Conservation (phyloP, 2,888 invertebrate genomes). For the Abrostola triplasia region DNA sequence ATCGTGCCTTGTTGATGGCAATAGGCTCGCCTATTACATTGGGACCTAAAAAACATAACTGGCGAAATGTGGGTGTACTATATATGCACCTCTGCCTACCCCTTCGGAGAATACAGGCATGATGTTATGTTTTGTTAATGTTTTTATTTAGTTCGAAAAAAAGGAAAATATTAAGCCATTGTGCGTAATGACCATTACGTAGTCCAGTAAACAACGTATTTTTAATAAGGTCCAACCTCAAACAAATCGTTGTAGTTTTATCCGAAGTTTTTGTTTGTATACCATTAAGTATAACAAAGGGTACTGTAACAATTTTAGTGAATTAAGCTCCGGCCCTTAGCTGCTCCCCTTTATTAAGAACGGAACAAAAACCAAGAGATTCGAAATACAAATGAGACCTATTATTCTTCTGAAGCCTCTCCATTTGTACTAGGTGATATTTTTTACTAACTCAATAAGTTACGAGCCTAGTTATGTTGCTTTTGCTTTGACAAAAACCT, state of each 20-base stretch:
- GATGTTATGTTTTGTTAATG: no score
- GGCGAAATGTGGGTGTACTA: no score
- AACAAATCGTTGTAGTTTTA: slow-evolving; percentile 46
- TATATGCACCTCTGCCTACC: no score
- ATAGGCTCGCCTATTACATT: no score
- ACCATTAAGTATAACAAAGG: slow-evolving; percentile 48
- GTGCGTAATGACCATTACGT: no score
- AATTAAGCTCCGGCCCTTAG: slow-evolving; percentile 47
- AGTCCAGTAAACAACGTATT: no score
- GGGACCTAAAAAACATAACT: no score
- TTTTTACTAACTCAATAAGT: slow-evolving; percentile 48
- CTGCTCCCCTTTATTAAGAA: slow-evolving; percentile 23
- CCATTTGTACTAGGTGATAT: slow-evolving; percentile 41
- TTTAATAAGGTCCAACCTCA: slow-evolving; percentile 6
- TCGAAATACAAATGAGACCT: slow-evolving; percentile 51
- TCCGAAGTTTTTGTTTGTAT: slow-evolving; percentile 49
- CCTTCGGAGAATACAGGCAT: no score
- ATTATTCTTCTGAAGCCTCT: slow-evolving; percentile 50
- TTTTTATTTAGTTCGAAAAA: no score
- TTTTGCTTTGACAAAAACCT: slow-evolving; percentile 12
- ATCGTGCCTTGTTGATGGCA: no score
- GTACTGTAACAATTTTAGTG: slow-evolving; percentile 49
- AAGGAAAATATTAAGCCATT: no score
- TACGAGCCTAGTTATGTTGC: slow-evolving; percentile 21
- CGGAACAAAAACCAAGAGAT: slow-evolving; percentile 49